Conservation (phyloP, 2,113 vertebrate genomes). For the Scopus umbretta region DNA sequence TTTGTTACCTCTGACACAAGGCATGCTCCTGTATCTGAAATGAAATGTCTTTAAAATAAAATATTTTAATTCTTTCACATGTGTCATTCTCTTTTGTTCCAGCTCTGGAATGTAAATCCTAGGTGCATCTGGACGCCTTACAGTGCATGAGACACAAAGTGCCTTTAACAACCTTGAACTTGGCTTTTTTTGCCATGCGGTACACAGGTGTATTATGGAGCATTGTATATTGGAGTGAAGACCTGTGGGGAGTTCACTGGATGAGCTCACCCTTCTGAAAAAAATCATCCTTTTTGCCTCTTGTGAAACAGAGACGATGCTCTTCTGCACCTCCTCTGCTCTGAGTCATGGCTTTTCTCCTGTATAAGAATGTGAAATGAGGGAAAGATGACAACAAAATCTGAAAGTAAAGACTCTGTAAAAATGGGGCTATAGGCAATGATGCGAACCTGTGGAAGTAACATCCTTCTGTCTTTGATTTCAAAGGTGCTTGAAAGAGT, state of each 20-base stretch:
- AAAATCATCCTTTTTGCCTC: not conserved
- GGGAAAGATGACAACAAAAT: not conserved
- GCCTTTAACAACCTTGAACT: not conserved
- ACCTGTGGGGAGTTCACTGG: not conserved
- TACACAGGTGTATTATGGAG: not conserved
- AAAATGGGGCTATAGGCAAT: not conserved
- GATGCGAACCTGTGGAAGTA: not conserved
- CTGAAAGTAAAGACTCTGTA: not conserved
- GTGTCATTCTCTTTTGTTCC: not conserved
- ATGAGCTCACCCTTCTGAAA: not conserved
- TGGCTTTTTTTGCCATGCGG: not conserved
- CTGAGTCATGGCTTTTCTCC: not conserved
- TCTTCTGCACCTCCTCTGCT: not conserved
- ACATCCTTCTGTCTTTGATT: not conserved
- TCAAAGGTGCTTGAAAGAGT: not conserved
- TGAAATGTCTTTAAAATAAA: not conserved
- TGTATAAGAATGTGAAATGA: not conserved
- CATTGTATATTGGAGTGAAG: fast-evolving
- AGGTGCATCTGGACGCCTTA: not conserved
- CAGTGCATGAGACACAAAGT: not conserved
- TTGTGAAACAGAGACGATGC: not conserved
- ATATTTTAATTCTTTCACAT: too few species aligned
- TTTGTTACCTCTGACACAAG: not conserved
- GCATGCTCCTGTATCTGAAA: not conserved
- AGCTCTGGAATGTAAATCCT: not conserved